phyloP scores from a whole-genome alignment of 1,140 invertebrate species.

The Hesperophylax magnus region DNA sequence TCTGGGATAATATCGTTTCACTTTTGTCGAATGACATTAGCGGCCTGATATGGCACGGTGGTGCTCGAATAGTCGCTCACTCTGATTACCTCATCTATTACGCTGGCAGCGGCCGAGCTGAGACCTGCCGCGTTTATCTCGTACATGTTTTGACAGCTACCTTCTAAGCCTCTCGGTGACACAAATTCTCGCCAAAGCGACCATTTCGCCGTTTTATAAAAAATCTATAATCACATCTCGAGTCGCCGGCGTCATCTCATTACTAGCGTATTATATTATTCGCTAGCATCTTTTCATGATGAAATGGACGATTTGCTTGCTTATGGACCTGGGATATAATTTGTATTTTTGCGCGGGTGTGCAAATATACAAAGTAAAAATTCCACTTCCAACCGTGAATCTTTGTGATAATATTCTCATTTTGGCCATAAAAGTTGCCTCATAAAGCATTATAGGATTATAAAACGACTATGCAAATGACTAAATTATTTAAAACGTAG shows the following conservation, averaged over 20 bases:
- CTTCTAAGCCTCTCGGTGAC: slow-evolving; percentile 25
- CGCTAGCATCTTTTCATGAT: not conserved
- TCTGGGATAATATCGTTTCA: slow-evolving; percentile 28
- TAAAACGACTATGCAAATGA: not conserved
- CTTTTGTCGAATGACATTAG: slow-evolving; percentile 23
- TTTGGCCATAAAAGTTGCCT: not conserved
- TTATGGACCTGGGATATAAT: not conserved
- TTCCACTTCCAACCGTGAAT: not conserved
- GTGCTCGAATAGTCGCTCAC: not conserved
- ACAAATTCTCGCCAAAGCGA: slow-evolving; percentile 4
- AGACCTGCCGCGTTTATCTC: not conserved
- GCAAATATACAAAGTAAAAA: not conserved
- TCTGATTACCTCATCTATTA: slow-evolving; percentile 17
- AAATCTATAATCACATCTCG: slow-evolving; percentile 4
- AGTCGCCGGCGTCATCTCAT: not conserved
- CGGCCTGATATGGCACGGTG: not conserved
- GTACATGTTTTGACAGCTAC: slow-evolving; percentile 30
- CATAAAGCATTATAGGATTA: not conserved
- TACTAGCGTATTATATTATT: not conserved
- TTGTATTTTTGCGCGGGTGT: slow-evolving; percentile 14
- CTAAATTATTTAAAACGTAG: not conserved
- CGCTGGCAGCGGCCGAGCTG: not conserved
- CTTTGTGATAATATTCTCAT: not conserved
- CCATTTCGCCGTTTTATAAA: slow-evolving; percentile 23
- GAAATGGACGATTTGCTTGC: slow-evolving; percentile 17